These are phyloP conservation scores for Eudyptes chrysolophus DNA, from an alignment of 2,113 vertebrate genomes.

Conservation along the genomic window DNA sequence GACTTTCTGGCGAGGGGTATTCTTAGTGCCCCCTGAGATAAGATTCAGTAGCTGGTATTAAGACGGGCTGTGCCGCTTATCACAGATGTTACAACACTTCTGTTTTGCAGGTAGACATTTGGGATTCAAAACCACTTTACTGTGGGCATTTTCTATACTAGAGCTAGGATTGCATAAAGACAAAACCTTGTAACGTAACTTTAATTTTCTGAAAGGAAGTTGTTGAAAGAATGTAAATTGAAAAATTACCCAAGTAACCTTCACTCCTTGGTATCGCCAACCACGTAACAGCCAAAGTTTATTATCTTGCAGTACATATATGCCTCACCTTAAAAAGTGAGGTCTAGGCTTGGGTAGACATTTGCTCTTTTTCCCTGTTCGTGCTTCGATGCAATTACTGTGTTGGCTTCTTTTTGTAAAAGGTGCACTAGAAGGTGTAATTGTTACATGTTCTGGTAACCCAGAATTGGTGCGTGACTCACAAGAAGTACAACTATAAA, in stretches of 20 bases:
- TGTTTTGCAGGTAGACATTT: neutral
- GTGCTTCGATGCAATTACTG: neutral
- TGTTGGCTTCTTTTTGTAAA: neutral
- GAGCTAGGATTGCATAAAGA: neutral
- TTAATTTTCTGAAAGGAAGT: neutral
- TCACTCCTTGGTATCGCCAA: fast-evolving
- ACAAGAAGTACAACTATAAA: neutral
- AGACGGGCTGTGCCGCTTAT: neutral
- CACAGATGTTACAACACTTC: neutral
- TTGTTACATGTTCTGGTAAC: neutral
- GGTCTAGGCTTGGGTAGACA: fast-evolving
- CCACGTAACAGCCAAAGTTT: neutral
- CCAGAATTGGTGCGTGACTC: neutral
- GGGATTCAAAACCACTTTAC: fast-evolving
- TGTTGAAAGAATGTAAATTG: neutral
- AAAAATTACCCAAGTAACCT: neutral
- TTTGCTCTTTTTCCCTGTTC: neutral
- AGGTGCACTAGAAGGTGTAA: fast-evolving
- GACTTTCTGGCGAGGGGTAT: neutral
- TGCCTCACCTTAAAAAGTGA: fast-evolving
- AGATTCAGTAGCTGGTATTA: neutral
- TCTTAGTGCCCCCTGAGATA: neutral
- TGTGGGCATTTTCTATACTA: fast-evolving
- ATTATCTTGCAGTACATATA: fast-evolving
- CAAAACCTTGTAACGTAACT: neutral